Evolutionary conservation across 2,888 invertebrate species (phyloP).

Genomic region (Dasypogon diadema): DNA sequence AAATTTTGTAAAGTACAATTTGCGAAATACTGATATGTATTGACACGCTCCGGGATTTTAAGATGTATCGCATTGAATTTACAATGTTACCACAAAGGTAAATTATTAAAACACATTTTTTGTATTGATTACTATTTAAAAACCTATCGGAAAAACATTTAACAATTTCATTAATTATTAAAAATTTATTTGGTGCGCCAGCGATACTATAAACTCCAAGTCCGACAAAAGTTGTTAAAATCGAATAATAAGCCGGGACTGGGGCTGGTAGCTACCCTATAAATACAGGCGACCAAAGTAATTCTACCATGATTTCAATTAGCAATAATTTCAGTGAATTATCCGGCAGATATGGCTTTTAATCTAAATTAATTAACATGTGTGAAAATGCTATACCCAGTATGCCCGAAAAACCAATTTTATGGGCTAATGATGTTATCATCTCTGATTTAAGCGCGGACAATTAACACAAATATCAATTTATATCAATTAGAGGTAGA

Average conservation of each 20-base stretch:
- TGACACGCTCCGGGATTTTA: too few relatives aligned
- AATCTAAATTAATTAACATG: constrained; percentile 53
- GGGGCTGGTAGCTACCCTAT: constrained; percentile 13
- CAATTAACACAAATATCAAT: constrained; percentile 50
- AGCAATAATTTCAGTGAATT: constrained; percentile 52
- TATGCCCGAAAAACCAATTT: constrained; percentile 49
- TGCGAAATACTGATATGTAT: too few relatives aligned
- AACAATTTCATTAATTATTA: constrained; percentile 32
- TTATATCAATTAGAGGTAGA: constrained; percentile 52
- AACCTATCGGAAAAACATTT: constrained; percentile 1
- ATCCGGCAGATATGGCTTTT: constrained; percentile 44
- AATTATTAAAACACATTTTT: background rate
- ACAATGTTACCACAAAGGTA: too few relatives aligned
- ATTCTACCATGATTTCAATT: constrained; percentile 48
- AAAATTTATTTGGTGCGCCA: constrained; percentile 6
- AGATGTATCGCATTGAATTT: too few relatives aligned
- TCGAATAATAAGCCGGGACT: constrained; percentile 20
- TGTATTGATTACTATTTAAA: constrained; percentile 6
- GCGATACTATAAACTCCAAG: background rate
- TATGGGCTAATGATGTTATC: constrained; percentile 50
- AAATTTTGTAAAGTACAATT: too few relatives aligned
- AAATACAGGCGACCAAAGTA: constrained; percentile 7
- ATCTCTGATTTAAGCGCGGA: constrained; percentile 48
- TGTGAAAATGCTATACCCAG: constrained; percentile 40
- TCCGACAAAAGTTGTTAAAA: background rate